Conservation (phyloP, 92 coral and sea anemone genomes). For the Phenganax marumi region DNA sequence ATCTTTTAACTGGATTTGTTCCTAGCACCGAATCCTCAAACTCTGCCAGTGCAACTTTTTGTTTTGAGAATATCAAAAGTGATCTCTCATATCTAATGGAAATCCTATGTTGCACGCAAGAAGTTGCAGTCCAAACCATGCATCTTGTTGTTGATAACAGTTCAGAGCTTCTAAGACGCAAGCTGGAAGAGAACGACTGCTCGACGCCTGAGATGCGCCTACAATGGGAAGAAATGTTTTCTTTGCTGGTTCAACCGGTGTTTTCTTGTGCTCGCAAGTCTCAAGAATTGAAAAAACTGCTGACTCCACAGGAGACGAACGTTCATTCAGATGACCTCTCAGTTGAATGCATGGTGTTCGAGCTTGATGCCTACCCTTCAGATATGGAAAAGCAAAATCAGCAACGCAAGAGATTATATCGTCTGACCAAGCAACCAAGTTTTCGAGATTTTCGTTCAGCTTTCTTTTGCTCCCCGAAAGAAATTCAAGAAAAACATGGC, state of each 20-base stretch:
- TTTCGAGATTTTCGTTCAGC: constrained; percentile 59
- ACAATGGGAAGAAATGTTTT: background rate
- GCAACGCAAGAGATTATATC: constrained; percentile 67
- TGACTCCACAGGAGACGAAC: background rate
- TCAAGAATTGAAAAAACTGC: constrained; percentile 10
- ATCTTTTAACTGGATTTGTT: background rate
- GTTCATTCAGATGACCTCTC: background rate
- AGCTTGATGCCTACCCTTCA: constrained; percentile 53
- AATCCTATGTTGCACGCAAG: constrained; percentile 51
- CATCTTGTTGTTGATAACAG: constrained; percentile 55
- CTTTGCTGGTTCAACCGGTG: constrained; percentile 54
- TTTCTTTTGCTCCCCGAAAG: constrained; percentile 53
- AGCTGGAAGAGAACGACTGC: background rate
- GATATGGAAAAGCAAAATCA: constrained; percentile 52
- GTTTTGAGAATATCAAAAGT: constrained; percentile 39
- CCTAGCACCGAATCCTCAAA: background rate
- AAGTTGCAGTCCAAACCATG: constrained; percentile 41
- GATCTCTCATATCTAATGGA: constrained; percentile 48
- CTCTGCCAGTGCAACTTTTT: constrained; percentile 24
- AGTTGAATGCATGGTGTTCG: constrained; percentile 63
- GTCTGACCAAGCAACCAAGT: constrained; percentile 65
- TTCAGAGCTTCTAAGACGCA: constrained; percentile 26
- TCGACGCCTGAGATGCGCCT: background rate
- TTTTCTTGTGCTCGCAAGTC: constrained; percentile 41
- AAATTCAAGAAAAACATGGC: constrained; percentile 57